A percentile compares a stretch with the other conserved stretches of the same genome.
Evolutionary conservation across 2,888 invertebrate species (phyloP).

Genomic region (Clepsis dumicolana): DNA sequence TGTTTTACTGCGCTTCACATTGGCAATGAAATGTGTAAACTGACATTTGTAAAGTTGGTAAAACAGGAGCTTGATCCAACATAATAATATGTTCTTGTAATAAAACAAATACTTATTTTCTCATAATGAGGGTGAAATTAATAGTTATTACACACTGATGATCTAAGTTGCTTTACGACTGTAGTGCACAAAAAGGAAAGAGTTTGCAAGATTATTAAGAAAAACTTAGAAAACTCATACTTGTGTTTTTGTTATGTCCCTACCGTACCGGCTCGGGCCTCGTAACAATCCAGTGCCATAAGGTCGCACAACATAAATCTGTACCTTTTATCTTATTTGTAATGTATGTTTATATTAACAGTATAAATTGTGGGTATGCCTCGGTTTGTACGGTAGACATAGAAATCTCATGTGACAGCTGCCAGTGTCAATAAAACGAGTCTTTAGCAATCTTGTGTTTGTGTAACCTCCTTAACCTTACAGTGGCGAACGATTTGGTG

Average conservation of each 20-base stretch:
- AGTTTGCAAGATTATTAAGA: not conserved
- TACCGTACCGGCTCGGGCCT: not conserved
- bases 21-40: no score
- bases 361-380: no score
- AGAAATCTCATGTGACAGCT: no score
- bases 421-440: constrained; percentile 5
- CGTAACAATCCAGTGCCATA: not conserved
- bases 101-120: not conserved
- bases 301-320: not conserved
- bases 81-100: no score
- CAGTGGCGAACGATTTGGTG: constrained; percentile 4
- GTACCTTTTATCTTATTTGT: no score
- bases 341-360: no score
- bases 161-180: not conserved
- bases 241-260: not conserved
- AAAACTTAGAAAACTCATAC: not conserved
- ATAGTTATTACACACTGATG: not conserved
- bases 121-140: no score
- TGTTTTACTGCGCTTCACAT: no score
- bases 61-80: no score
- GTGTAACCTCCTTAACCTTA: not conserved
- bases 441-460: not conserved
- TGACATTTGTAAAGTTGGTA: no score
- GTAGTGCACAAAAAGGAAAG: not conserved
- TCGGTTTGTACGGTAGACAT: no score